These are phyloP conservation scores for Vidua macroura DNA, from an alignment of 2,113 vertebrate species.

Conservation along the genomic window DNA sequence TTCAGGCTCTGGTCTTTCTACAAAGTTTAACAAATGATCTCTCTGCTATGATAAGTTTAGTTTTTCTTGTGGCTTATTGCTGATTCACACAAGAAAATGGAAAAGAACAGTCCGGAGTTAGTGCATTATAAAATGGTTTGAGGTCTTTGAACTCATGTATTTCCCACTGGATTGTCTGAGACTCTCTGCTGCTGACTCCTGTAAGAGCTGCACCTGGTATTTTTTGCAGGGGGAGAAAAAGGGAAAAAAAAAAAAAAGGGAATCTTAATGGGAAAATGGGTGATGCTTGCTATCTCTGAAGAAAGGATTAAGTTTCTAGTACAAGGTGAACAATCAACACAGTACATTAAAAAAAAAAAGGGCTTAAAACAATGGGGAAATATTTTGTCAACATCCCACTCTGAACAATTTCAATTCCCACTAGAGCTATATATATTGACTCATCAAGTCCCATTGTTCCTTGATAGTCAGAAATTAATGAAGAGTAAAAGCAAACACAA, in stretches of 20 bases:
- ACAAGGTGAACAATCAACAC: background rate
- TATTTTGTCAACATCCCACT: slow-evolving; percentile 32
- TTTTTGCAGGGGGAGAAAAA: background rate
- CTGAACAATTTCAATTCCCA: slow-evolving; percentile 38
- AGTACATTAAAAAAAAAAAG: background rate
- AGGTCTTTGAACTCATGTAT: background rate
- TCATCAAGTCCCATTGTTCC: background rate
- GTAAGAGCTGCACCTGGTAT: background rate
- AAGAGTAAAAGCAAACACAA: background rate
- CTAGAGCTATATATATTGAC: background rate
- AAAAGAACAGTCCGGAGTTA: background rate
- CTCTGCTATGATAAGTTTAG: background rate
- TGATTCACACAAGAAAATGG: background rate
- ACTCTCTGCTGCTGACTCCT: background rate
- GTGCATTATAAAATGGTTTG: background rate
- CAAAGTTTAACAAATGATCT: background rate
- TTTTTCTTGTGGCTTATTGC: background rate
- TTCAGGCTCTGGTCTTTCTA: background rate
- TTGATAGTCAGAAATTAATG: background rate
- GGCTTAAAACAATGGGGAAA: slow-evolving; percentile 29
- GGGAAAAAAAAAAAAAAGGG: background rate
- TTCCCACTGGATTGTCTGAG: background rate
- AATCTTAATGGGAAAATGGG: background rate
- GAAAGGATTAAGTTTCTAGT: slow-evolving; percentile 1
- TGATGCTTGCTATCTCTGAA: background rate